phyloP scores from a whole-genome alignment of 2,113 vertebrate species.

The Setophaga petechia region DNA sequence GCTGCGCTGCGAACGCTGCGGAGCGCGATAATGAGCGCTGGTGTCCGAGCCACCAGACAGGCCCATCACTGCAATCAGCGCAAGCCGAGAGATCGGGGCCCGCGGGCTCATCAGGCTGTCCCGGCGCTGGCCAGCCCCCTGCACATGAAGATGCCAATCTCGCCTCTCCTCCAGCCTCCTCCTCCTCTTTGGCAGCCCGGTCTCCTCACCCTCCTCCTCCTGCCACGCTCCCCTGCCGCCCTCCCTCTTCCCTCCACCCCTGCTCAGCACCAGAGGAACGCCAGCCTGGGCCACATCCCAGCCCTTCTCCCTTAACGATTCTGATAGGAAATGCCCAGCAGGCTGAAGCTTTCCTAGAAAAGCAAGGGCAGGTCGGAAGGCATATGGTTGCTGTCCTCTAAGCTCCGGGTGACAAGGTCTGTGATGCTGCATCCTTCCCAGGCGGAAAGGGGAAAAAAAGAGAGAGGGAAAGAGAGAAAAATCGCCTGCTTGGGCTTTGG shows the following conservation, averaged over 20 bases:
- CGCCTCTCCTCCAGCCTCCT: neutral
- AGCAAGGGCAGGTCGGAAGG: slow-evolving; percentile 44
- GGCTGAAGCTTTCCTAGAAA: slow-evolving; percentile 58
- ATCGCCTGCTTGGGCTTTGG: neutral
- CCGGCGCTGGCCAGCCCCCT: neutral
- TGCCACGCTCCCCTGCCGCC: neutral
- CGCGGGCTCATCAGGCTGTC: slow-evolving; percentile 48
- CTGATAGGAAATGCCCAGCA: slow-evolving; percentile 63
- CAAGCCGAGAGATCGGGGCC: neutral
- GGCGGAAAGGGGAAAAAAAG: neutral
- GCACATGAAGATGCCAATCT: slow-evolving; percentile 30
- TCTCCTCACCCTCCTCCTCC: slow-evolving; percentile 36
- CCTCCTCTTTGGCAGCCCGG: slow-evolving; percentile 31
- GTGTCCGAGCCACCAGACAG: slow-evolving; percentile 44
- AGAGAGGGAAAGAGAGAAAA: neutral
- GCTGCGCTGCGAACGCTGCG: neutral
- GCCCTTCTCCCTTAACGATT: slow-evolving; percentile 26
- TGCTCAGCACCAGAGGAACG: slow-evolving; percentile 35
- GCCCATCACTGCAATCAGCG: slow-evolving; percentile 45
- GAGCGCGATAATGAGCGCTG: slow-evolving; percentile 39
- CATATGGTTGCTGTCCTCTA: slow-evolving; percentile 67
- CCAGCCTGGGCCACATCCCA: slow-evolving; percentile 60
- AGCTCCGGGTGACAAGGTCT: slow-evolving; percentile 60
- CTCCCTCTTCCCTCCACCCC: slow-evolving; percentile 2
- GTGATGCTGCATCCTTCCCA: slow-evolving; percentile 35